phyloP scores from a whole-genome alignment of 2,113 vertebrate genomes.

The Campylorhamphus procurvoides region DNA sequence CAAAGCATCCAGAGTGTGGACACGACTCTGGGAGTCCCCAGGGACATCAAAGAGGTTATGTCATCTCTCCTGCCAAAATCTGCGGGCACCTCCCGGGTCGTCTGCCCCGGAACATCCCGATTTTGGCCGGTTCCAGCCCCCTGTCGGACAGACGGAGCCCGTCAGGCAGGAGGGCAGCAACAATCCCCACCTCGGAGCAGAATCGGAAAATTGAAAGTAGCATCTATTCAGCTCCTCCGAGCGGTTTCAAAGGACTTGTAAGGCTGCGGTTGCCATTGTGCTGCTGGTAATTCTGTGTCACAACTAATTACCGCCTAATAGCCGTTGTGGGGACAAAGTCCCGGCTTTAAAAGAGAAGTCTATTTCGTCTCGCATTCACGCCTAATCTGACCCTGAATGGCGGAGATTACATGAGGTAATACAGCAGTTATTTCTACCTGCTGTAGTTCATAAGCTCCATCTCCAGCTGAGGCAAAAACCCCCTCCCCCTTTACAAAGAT shows the following conservation, averaged over 20 bases:
- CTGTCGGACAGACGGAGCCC: background rate
- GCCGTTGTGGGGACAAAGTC: conserved; percentile 84
- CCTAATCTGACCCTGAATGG: conserved; percentile 78
- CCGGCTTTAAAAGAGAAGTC: conserved; percentile 71
- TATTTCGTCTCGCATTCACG: conserved; percentile 69
- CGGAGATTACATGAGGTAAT: conserved; percentile 75
- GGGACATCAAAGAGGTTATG: background rate
- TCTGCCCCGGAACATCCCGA: background rate
- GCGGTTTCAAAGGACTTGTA: conserved; percentile 86
- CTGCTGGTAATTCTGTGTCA: conserved; percentile 88
- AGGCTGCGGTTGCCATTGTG: conserved; percentile 84
- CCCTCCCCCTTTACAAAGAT: conserved; percentile 70
- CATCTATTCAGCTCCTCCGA: conserved; percentile 88
- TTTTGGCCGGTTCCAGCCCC: background rate
- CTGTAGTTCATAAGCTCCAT: conserved; percentile 71
- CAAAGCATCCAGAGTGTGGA: background rate
- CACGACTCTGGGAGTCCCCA: background rate
- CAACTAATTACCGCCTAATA: conserved; percentile 94
- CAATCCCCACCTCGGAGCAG: background rate
- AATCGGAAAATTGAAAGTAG: conserved; percentile 69
- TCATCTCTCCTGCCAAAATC: background rate
- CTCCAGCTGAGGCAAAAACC: conserved; percentile 70
- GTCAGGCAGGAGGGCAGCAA: background rate
- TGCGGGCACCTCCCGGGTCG: background rate
- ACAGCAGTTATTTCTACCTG: conserved; percentile 77